phyloP scores from a whole-genome alignment of 2,888 invertebrate genomes.

The Omphaloscelis lunosa region DNA sequence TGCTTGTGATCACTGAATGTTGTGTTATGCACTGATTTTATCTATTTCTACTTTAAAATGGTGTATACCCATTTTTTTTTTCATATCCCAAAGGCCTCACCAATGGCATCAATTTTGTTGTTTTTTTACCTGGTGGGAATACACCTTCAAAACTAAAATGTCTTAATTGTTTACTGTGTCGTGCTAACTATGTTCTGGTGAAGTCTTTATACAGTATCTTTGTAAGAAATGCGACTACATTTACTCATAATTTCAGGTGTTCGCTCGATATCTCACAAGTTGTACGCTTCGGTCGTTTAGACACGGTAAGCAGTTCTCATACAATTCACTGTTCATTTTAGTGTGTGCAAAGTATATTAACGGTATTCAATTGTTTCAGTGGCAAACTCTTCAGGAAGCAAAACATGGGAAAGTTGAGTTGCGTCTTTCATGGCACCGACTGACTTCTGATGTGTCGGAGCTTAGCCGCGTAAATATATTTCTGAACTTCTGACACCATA shows the following conservation, averaged over 20 bases:
- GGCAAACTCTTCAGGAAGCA: slow-evolving; percentile 98
- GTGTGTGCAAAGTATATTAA: neutral
- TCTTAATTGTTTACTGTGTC: slow-evolving; percentile 20
- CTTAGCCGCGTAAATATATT: slow-evolving; percentile 92
- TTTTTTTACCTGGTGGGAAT: slow-evolving; percentile 17
- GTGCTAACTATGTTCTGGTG: slow-evolving; percentile 45
- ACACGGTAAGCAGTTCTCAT: slow-evolving; percentile 76
- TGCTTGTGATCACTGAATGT: slow-evolving; percentile 58
- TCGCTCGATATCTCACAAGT: slow-evolving; percentile 88
- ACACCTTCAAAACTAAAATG: slow-evolving; percentile 6
- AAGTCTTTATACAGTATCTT: neutral
- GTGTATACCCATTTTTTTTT: slow-evolving; percentile 12
- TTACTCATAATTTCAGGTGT: slow-evolving; percentile 77
- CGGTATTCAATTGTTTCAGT: slow-evolving; percentile 89
- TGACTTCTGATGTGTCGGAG: slow-evolving; percentile 93
- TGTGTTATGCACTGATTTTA: slow-evolving; percentile 47
- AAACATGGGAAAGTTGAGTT: slow-evolving; percentile 98
- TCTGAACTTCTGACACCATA: neutral
- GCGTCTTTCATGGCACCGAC: slow-evolving; percentile 96
- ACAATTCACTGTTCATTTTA: neutral
- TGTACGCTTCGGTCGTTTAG: slow-evolving; percentile 85
- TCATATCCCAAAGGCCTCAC: neutral
- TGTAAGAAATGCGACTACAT: slow-evolving; percentile 11
- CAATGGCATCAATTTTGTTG: neutral
- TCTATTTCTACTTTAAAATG: slow-evolving; percentile 11